Percentiles rank a stretch among this genome's conserved stretches.
phyloP scores from a whole-genome alignment of 1,140 invertebrate genomes.

The Bombyx mandarina region DNA sequence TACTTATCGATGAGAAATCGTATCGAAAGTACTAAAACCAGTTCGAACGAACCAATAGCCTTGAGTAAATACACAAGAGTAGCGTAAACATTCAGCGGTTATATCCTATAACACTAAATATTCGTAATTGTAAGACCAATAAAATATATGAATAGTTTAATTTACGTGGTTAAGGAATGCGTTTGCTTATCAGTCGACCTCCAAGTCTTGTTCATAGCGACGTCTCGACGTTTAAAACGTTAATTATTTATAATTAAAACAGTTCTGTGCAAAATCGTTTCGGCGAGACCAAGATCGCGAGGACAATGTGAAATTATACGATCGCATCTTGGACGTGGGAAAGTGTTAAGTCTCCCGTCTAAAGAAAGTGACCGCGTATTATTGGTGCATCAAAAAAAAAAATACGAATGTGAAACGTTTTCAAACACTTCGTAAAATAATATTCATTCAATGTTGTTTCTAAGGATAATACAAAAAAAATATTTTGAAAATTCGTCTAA shows the following conservation, averaged over 20 bases:
- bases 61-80: constrained; percentile 2
- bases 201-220: constrained; percentile 25
- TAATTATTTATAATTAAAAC: too few species aligned
- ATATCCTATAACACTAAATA: constrained; percentile 11
- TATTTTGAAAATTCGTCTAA: too few species aligned
- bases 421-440: background rate
- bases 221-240: constrained; percentile 1
- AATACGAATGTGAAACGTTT: background rate
- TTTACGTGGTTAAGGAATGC: constrained; percentile 28
- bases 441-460: background rate
- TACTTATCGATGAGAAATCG: too few species aligned
- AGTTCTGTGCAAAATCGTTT: too few species aligned
- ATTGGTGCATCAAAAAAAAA: too few species aligned
- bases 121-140: constrained; percentile 14
- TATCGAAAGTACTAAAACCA: too few species aligned
- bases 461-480: too few species aligned
- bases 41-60: background rate
- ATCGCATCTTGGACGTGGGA: too few species aligned
- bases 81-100: constrained; percentile 7
- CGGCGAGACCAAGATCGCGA: too few species aligned
- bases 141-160: constrained; percentile 13
- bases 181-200: constrained; percentile 49
- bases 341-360: too few species aligned
- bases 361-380: too few species aligned
- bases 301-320: too few species aligned